phyloP scores from a whole-genome alignment of 2,888 invertebrate genomes.

The Elmis aenea region DNA sequence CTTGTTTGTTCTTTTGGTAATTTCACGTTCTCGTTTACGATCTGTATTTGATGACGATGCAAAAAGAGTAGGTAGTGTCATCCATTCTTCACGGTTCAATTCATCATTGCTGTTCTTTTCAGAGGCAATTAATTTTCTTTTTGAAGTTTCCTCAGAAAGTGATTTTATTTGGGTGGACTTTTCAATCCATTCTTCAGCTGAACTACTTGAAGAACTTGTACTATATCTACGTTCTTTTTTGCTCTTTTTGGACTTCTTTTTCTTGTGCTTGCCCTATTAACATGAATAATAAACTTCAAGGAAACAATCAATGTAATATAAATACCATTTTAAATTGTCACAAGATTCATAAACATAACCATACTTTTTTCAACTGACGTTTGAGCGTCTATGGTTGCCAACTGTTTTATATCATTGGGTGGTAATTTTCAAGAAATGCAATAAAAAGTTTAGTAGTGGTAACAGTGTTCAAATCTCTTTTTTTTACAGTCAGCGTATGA shows the following conservation, averaged over 20 bases:
- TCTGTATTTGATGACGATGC: constrained; percentile 40
- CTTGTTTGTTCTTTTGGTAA: constrained; percentile 51
- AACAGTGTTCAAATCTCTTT: too few relatives aligned
- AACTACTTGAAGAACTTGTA: constrained; percentile 29
- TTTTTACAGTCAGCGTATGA: too few relatives aligned
- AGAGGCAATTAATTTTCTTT: constrained; percentile 26
- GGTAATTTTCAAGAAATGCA: too few relatives aligned
- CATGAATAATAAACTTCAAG: too few relatives aligned
- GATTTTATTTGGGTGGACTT: constrained; percentile 35
- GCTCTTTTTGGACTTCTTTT: constrained; percentile 45
- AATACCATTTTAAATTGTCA: too few relatives aligned
- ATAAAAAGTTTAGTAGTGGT: too few relatives aligned
- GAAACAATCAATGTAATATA: too few relatives aligned
- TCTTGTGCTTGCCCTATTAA: constrained; percentile 36
- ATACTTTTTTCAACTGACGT: too few relatives aligned
- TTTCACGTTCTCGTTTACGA: constrained; percentile 46
- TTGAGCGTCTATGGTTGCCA: too few relatives aligned
- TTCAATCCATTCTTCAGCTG: constrained; percentile 61
- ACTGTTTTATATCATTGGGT: too few relatives aligned
- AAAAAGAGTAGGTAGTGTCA: constrained; percentile 57
- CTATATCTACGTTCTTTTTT: constrained; percentile 26
- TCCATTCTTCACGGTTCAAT: constrained; percentile 69
- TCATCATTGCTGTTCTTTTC: constrained; percentile 17
- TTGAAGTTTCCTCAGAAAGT: constrained; percentile 11
- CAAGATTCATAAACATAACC: too few relatives aligned